Conservation (phyloP, 2,797 vertebrate genomes). For the Sphaeramia orbicularis region DNA sequence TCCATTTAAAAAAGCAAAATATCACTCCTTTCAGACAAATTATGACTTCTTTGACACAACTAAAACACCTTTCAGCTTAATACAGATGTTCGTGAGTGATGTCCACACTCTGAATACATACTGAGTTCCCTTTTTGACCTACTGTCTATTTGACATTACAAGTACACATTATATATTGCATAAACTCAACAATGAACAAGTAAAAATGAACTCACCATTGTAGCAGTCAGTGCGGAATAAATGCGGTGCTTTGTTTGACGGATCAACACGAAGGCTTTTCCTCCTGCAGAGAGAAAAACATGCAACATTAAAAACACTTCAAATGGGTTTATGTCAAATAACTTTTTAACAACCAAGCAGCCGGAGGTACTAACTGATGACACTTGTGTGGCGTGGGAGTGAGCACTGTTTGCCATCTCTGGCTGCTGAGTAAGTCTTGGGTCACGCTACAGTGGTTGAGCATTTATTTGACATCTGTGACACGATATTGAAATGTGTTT, state of each 20-base stretch:
- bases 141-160: no score
- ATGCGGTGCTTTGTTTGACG: constrained; percentile 16
- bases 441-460: no score
- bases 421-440: not conserved
- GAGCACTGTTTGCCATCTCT: not conserved
- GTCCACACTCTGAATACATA: no score
- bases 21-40: no score
- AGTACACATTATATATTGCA: not conserved
- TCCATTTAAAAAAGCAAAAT: no score
- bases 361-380: constrained; percentile 9
- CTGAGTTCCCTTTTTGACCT: no score
- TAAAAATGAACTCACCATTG: constrained; percentile 83
- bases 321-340: not conserved
- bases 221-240: constrained; percentile 67
- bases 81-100: no score
- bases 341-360: no score
- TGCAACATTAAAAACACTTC: not conserved
- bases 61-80: no score
- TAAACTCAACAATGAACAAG: not conserved
- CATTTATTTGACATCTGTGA: no score
- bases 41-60: no score
- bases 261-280: constrained; percentile 15
- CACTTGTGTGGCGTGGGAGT: constrained; percentile 26
- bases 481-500: no score
- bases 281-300: constrained; percentile 30